These are phyloP conservation scores for Zosterops borbonicus DNA, from an alignment of 2,113 vertebrate genomes.

Conservation along the genomic window DNA sequence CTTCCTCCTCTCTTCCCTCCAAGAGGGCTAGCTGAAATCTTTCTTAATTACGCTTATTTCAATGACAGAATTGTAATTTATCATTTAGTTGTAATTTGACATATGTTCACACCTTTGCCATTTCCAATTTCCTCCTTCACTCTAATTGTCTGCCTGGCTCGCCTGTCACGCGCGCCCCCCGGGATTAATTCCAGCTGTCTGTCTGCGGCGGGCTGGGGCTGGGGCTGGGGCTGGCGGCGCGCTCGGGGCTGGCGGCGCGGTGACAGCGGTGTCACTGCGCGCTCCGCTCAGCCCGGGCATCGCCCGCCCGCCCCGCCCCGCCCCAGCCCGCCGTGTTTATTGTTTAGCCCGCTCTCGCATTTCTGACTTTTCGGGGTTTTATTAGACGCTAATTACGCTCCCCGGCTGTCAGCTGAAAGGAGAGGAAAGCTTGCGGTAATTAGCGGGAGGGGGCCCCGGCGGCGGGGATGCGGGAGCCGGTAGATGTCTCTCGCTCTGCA, in stretches of 20 bases:
- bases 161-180: slow-evolving; percentile 92
- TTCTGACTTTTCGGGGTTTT: slow-evolving; percentile 68
- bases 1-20: slow-evolving; percentile 44
- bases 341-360: slow-evolving; percentile 61
- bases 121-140: slow-evolving; percentile 95
- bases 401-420: slow-evolving; percentile 68
- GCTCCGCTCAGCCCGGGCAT: slow-evolving; percentile 82
- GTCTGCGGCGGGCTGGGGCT: slow-evolving; percentile 86
- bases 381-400: slow-evolving; percentile 77
- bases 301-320: slow-evolving; percentile 74
- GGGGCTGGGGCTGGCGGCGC: slow-evolving; percentile 57
- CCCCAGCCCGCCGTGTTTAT: slow-evolving; percentile 46
- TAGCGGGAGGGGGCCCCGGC: slow-evolving; percentile 51
- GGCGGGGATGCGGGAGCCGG: slow-evolving; percentile 49
- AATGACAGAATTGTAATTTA: slow-evolving; percentile 99
- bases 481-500: slow-evolving; percentile 71
- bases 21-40: slow-evolving; percentile 79
- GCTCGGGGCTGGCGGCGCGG: slow-evolving; percentile 88
- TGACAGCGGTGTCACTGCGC: slow-evolving; percentile 89
- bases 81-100: slow-evolving; percentile 99
- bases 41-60: slow-evolving; percentile 90
- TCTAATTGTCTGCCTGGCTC: slow-evolving; percentile 98
- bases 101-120: slow-evolving; percentile 97
- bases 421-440: slow-evolving; percentile 70
- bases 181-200: slow-evolving; percentile 99